Percentiles rank a stretch among this genome's conserved stretches.
These are phyloP conservation scores for Aselliscus stoliczkanus DNA, from an alignment of 2,797 vertebrate species.

Conservation along the genomic window DNA sequence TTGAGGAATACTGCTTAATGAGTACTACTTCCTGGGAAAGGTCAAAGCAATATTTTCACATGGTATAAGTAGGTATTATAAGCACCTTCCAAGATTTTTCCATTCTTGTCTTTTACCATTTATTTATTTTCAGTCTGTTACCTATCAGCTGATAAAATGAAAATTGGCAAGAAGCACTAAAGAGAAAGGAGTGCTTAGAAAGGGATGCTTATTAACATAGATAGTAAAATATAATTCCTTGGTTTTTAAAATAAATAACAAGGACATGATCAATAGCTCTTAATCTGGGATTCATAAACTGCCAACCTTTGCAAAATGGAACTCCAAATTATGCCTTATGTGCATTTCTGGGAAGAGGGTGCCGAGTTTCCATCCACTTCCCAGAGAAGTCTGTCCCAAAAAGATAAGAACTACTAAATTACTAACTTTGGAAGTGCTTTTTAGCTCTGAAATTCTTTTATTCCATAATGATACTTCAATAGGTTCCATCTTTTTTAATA, in stretches of 20 bases:
- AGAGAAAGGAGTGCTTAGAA: background rate
- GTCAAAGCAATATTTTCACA: background rate
- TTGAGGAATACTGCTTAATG: background rate
- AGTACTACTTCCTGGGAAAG: slow-evolving; percentile 1
- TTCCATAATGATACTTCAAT: background rate
- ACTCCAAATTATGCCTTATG: background rate
- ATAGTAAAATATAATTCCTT: slow-evolving; percentile 30
- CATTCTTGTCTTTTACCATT: slow-evolving; percentile 12
- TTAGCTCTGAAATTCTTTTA: background rate
- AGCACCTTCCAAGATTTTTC: background rate
- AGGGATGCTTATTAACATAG: background rate
- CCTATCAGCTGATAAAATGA: background rate
- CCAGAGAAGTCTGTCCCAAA: background rate
- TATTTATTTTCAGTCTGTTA: background rate
- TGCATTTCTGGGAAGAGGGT: background rate
- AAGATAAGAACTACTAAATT: background rate
- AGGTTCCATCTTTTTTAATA: background rate
- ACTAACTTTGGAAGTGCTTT: background rate
- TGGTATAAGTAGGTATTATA: background rate
- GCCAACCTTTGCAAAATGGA: background rate
- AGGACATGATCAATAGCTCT: background rate
- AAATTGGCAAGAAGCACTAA: background rate
- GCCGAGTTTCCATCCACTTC: background rate
- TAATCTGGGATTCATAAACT: background rate
- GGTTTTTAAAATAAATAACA: background rate